Base-by-base conservation (phyloP, 2,888 invertebrate species). In the Synergus umbraculus region DNA sequence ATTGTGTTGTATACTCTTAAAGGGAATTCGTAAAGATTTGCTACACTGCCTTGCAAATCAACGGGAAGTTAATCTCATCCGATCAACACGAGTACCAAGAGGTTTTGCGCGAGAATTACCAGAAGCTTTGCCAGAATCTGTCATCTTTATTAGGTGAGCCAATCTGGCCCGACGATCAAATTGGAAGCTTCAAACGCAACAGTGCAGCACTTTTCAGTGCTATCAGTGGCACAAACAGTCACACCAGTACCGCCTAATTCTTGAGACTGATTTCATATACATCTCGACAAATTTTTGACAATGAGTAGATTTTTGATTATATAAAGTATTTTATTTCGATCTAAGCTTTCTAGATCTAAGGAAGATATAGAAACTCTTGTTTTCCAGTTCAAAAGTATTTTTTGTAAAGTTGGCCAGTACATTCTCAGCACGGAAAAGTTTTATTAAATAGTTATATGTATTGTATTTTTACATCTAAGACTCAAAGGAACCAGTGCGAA, bases 71-170 rank as follows among this genome's bases (percentile, higher is more conserved):
- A 84, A 97, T 99, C 87, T 95, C 95, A 82, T 94, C 95, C 4
- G 98, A 98, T 92, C 98, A 98, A 92, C 95, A 96, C 76, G 97
- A 98, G 86, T 99, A 99, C 91, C 99, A 99, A 89, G 97, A 97
- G 90, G 97, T 96, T 8, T 93, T 98, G 54, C 95, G 96, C 86
- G 94, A 96, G 65, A 98, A 98, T 92, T 98, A 97, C 93, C 96
- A 96, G 89, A 97, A 97, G 88, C 93, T 98, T 77, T 97, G 97
- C 87, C 94, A 95, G 79, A 96, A 96, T 13, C 93, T 98, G 49
- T 95, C 96, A 66, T 93, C 94, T 54, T 92, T 97, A 83, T 94
- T 97, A 82, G 96, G 96, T 0, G 97, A 97, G 89, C 94, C 96
- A 0, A 93, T 97, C 73, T 94, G 94, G 93, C 93, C 94, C 1